Base-by-base conservation (phyloP, 2,113 vertebrate species). In the Upupa epops region DNA sequence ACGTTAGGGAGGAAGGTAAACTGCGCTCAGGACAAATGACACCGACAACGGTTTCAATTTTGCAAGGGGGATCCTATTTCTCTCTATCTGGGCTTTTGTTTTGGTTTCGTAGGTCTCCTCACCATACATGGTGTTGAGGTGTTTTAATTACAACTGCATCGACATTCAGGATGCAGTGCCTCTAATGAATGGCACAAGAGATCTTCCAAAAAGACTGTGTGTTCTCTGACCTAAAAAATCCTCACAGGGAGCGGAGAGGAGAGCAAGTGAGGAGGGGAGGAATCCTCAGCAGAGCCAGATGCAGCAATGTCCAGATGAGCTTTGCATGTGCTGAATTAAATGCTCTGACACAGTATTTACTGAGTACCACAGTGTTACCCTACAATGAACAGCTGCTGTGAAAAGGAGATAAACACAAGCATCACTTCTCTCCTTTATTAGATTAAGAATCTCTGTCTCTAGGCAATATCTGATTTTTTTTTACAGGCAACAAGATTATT, bases 351-450 rank as follows among this genome's bases (percentile, higher is more conserved):
- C 1, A 5, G 16, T 4, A 29, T 37, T 66, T 69, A 71, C 45
- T 34, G 26, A 31, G 28, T 8, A 51, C 17, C 0, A 0, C 7
- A 22, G 26, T 31, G 34, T n/a, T 51, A 64, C 29, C 3, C 0
- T 21, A 19, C 52, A 90, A 13, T n/a, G 70, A 42, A 21, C 51
- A 70, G 56, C 34, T 69, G 59, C 11, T 66, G 40, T 31, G 54
- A 24, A 28, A 85, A 77, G 59, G 28, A 80, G 28, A 70, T 12
- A 56, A 73, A 55, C 9, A 86, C 11, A 32, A 78, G 40, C 52
- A 63, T 31, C 17, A 25, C 18, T 25, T 4, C 2, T 11, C 8
- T 25, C 16, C 16, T 45, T 61, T 8, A 4, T 6, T 10, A 86
- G 31, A 45, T 73, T 9, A 89, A 89, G 18, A 61, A 51, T 21